These are phyloP conservation scores for Drosophila pandora DNA, from an alignment of 1,140 invertebrate genomes.

Conservation along the genomic window DNA sequence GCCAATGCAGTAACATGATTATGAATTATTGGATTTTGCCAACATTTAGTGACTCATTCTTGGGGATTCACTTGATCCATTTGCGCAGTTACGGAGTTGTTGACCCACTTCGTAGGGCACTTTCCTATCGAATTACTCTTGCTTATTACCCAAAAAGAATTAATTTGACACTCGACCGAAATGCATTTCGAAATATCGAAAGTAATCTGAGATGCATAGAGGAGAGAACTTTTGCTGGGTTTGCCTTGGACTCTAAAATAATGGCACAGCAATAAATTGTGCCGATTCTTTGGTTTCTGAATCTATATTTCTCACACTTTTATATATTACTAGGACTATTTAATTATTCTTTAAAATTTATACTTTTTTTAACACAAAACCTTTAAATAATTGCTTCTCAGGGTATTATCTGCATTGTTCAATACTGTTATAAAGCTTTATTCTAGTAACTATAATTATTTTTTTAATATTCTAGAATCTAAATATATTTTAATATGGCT, in stretches of 20 bases:
- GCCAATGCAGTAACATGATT: constrained; percentile 3
- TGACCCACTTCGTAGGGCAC: constrained; percentile 64
- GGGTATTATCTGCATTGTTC: no score
- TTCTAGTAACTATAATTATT: no score
- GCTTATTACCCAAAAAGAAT: constrained; percentile 19
- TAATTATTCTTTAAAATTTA: no score
- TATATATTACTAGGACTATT: background rate
- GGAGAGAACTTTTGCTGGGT: constrained; percentile 9
- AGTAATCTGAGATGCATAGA: constrained; percentile 46
- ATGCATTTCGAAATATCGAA: constrained; percentile 42
- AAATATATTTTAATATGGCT: no score
- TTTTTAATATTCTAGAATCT: no score
- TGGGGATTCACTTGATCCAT: constrained; percentile 23
- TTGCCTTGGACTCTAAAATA: constrained; percentile 52
- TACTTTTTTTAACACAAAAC: no score
- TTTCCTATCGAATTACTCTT: constrained; percentile 50
- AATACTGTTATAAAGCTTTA: no score
- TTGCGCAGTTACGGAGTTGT: constrained; percentile 48
- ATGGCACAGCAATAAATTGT: constrained; percentile 29
- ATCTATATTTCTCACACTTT: background rate
- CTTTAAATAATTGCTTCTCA: no score
- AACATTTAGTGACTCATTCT: constrained; percentile 50
- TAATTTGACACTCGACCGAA: constrained; percentile 46
- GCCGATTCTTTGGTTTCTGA: constrained; percentile 7
- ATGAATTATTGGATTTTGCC: constrained; percentile 3